Evolutionary conservation across 2,888 invertebrate genomes (phyloP).

Genomic region (Tiliacea citrago): DNA sequence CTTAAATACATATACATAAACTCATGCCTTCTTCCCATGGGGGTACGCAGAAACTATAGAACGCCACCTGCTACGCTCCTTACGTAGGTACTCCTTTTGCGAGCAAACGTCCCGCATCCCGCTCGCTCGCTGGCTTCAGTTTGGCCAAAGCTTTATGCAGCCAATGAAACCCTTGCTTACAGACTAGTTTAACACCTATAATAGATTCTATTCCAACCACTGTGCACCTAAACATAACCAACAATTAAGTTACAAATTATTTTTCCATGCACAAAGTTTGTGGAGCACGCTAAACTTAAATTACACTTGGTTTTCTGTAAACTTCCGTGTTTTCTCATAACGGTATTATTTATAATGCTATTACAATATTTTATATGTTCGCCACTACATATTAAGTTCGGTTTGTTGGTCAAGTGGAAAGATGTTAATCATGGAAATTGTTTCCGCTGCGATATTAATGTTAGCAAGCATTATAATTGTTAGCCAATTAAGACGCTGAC

Average conservation of each 20-base stretch:
- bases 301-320: conserved; percentile 57
- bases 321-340: conserved; percentile 51
- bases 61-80: no score
- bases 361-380: conserved; percentile 52
- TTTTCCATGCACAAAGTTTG: conserved; percentile 39
- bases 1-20: no score
- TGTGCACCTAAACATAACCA: conserved; percentile 20
- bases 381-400: conserved; percentile 41
- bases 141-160: no score
- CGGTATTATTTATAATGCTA: conserved; percentile 52
- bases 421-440: conserved; percentile 57
- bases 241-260: conserved; percentile 43
- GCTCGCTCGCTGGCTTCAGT: no score
- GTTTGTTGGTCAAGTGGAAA: conserved; percentile 48
- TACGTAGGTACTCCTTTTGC: no score
- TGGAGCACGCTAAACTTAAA: conserved; percentile 62
- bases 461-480: conserved; percentile 44
- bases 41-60: no score
- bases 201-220: conserved; percentile 17
- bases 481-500: no score
- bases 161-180: no score
- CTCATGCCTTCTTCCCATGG: no score
- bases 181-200: no score
- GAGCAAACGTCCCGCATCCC: no score
- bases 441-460: conserved; percentile 40